Evolutionary conservation across 2,113 vertebrate species (phyloP).

Genomic region (Synodontis membranacea): DNA sequence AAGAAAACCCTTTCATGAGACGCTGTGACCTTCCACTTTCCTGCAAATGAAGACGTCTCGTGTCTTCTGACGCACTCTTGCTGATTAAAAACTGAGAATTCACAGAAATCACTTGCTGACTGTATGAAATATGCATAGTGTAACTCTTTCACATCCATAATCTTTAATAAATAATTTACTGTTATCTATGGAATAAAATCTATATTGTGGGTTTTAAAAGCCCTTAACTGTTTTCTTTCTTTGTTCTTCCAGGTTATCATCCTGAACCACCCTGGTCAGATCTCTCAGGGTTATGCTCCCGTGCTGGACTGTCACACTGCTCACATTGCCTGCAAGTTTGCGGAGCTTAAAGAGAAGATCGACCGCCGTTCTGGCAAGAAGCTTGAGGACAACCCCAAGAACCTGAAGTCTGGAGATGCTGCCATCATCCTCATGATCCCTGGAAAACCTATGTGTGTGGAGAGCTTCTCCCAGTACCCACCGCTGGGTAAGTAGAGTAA

Average conservation of each 20-base stretch:
- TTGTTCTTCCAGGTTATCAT: constrained; percentile 74
- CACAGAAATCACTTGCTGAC: neutral
- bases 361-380: constrained; percentile 77
- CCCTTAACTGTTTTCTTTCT: neutral
- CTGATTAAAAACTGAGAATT: neutral
- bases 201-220: too few relatives aligned
- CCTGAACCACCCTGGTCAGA: constrained; percentile 78
- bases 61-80: neutral
- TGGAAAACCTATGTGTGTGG: constrained; percentile 76
- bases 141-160: neutral
- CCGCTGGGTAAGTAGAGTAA: constrained; percentile 71
- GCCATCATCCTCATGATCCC: constrained; percentile 77
- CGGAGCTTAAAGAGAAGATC: constrained; percentile 79
- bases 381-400: constrained; percentile 76
- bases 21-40: neutral
- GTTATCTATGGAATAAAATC: neutral
- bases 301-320: constrained; percentile 78
- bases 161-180: neutral
- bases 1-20: neutral
- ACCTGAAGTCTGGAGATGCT: constrained; percentile 76
- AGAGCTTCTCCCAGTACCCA: constrained; percentile 76
- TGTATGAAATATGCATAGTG: neutral
- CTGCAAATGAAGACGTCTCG: neutral
- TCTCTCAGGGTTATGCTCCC: constrained; percentile 73
- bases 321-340: constrained; percentile 78